Evolutionary conservation across 2,888 invertebrate species (phyloP), one percentile per base, ranked within the genome.

Genomic region (Oscheius sp.): DNA sequence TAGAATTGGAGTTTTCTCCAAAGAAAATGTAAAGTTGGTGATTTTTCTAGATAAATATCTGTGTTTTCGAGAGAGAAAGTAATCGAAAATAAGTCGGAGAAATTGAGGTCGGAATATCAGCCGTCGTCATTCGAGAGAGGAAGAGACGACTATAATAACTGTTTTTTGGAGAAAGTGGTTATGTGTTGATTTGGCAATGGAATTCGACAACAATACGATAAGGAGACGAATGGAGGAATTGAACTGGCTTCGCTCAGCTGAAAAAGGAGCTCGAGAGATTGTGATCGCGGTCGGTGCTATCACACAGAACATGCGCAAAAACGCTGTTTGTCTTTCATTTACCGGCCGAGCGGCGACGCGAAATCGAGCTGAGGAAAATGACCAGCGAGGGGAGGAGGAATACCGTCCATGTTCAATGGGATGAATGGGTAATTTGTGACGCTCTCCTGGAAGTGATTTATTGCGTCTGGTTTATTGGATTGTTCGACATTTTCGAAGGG

Each of bases 251-350:
- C 42, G 42, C 15, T 20, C 15, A 42, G 52, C 52, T n/a, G 15
- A 31, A 55, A 31, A 33, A 55, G 34, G 57, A 3, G 5, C 15
- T 3, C n/a, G 42, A 34, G 61, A 31, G 42, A 39, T 58, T 42
- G 42, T 61, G 25, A n/a, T 42, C 42, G 45, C 25, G 25, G 45
- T 25, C 45, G 45, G n/a, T 42, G 39, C 61, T 61, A 61, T 61
- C 61, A 61, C 61, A 61, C 61, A 61, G 45, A 61, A 61, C 61
- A 61, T 61, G 61, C 61, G 61, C 27, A 61, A 61, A 61, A 61
- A 45, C 42, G 61, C 61, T 61, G 61, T 61, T 61, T 61, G 61
- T 61, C 61, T 61, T 61, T 61, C 61, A 45, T 61, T 61, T 45
- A 42, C 61, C 45, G 61, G 45, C 45, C 61, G 61, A 61, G 61